Evolutionary conservation across 2,797 vertebrate species (phyloP).

Genomic region (Trematomus bernacchii): DNA sequence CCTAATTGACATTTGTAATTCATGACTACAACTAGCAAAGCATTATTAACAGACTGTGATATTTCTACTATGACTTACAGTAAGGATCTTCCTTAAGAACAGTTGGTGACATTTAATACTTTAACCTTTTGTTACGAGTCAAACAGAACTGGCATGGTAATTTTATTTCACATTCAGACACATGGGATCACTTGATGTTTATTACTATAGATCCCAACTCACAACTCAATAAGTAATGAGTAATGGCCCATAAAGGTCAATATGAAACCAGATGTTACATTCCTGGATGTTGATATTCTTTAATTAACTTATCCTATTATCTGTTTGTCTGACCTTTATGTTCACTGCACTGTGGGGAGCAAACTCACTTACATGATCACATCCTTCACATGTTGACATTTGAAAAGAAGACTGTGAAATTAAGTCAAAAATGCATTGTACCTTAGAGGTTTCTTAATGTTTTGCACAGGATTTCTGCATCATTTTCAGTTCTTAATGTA

Average conservation of each 20-base stretch:
- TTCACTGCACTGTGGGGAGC: conserved; percentile 4
- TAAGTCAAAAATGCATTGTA: neutral
- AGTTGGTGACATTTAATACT: neutral
- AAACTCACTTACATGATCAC: neutral
- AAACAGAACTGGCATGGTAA: neutral
- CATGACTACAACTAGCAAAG: neutral
- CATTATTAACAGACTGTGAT: neutral
- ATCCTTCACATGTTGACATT: conserved; percentile 47
- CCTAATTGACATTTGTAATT: neutral
- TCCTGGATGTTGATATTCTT: conserved; percentile 21
- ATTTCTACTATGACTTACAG: neutral
- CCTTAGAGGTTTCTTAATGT: neutral
- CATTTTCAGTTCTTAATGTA: neutral
- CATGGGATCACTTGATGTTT: neutral
- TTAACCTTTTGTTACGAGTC: neutral
- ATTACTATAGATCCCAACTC: conserved; percentile 4
- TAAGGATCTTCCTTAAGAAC: neutral
- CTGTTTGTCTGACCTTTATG: conserved; percentile 31
- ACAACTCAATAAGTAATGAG: conserved; percentile 4
- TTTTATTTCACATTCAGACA: neutral
- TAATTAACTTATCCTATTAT: conserved; percentile 35
- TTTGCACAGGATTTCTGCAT: neutral
- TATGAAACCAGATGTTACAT: conserved; percentile 5
- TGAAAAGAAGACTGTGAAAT: conserved; percentile 11
- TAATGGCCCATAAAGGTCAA: neutral